These are phyloP conservation scores for Beris chalybata DNA, from an alignment of 2,888 invertebrate species.

Conservation along the genomic window DNA sequence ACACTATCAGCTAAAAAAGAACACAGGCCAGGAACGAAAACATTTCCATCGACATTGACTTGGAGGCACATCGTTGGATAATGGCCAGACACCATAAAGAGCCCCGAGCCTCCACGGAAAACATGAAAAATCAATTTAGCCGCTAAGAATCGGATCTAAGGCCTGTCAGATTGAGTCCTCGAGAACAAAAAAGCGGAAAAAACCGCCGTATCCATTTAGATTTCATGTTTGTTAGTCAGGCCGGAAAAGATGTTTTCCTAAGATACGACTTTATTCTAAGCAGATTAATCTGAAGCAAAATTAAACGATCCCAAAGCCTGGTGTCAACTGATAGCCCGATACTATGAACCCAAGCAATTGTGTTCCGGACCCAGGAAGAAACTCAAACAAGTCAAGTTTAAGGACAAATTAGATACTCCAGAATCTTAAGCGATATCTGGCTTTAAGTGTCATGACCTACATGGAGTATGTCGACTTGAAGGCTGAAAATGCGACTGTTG, in stretches of 20 bases:
- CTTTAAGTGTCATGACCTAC: slow-evolving; percentile 8
- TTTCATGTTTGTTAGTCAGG: neutral
- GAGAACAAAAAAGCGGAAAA: neutral
- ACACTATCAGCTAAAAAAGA: neutral
- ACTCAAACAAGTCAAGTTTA: no score
- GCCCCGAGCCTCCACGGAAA: slow-evolving; percentile 19
- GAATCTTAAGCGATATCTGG: no score
- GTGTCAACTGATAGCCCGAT: no score
- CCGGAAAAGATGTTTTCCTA: slow-evolving; percentile 3
- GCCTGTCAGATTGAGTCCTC: neutral
- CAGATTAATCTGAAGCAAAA: slow-evolving; percentile 7
- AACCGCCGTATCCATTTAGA: neutral
- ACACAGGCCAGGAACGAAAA: neutral
- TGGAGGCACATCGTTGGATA: neutral
- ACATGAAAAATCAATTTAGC: slow-evolving; percentile 30
- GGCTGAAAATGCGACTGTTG: slow-evolving; percentile 17
- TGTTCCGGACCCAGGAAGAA: no score
- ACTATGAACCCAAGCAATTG: no score
- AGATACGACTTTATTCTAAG: slow-evolving; percentile 9
- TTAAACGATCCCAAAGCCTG: no score
- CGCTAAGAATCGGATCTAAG: slow-evolving; percentile 8
- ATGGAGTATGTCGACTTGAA: slow-evolving; percentile 9
- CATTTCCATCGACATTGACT: neutral
- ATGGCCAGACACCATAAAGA: neutral
- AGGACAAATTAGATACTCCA: no score